phyloP scores from a whole-genome alignment of 2,888 invertebrate species.

The Noctua fimbriata region DNA sequence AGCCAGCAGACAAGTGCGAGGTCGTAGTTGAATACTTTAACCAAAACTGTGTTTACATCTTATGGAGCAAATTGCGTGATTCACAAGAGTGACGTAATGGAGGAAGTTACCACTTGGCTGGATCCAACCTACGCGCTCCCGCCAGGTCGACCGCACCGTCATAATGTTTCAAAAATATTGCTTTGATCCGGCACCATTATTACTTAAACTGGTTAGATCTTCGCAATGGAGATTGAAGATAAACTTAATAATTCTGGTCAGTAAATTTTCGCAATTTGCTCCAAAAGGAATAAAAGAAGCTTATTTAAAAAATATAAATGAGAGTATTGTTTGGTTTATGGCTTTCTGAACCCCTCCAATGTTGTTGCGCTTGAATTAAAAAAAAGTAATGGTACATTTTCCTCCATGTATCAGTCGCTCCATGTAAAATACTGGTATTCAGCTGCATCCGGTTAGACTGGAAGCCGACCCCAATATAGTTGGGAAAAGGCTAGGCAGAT shows the following conservation, averaged over 20 bases:
- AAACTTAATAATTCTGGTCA: constrained; percentile 73
- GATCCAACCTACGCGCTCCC: constrained; percentile 83
- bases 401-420: neutral
- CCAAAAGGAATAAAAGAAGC: constrained; percentile 52
- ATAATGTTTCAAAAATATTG: constrained; percentile 78
- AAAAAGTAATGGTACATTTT: constrained; percentile 2
- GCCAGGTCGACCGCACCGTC: constrained; percentile 75
- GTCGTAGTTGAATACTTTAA: constrained; percentile 76
- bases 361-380: constrained; percentile 22
- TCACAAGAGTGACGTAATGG: constrained; percentile 87
- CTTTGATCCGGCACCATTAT: constrained; percentile 76
- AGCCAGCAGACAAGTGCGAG: constrained; percentile 70
- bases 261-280: constrained; percentile 69
- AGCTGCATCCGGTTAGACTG: too few relatives aligned
- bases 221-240: constrained; percentile 71
- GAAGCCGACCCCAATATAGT: too few relatives aligned
- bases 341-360: constrained; percentile 1
- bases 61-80: constrained; percentile 81
- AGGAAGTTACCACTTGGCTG: constrained; percentile 87
- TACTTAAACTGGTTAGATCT: constrained; percentile 75
- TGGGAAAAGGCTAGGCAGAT: too few relatives aligned
- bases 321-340: constrained; percentile 47
- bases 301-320: constrained; percentile 57
- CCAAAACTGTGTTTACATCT: constrained; percentile 77
- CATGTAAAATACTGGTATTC: too few relatives aligned